Conservation (phyloP, 2,888 invertebrate genomes). For the Liopterus haemorrhoidalis region DNA sequence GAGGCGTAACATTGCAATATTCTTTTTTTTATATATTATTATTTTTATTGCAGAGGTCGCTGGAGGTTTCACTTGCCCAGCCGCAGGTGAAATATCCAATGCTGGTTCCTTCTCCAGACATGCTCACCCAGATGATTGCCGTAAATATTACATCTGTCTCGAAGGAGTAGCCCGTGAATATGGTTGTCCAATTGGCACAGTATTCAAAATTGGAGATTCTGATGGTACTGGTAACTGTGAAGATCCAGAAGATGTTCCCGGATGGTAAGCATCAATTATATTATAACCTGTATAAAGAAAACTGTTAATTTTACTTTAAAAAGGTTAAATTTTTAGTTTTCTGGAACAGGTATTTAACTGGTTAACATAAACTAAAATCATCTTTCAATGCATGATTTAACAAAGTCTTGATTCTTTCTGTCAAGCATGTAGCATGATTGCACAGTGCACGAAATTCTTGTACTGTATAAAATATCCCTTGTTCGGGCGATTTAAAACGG, state of each 20-base stretch:
- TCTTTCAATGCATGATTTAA: slow-evolving; percentile 10
- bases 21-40: background rate
- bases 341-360: too few relatives aligned
- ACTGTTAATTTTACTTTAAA: slow-evolving; percentile 11
- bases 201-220: slow-evolving; percentile 87
- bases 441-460: slow-evolving; percentile 13
- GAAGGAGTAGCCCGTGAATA: slow-evolving; percentile 88
- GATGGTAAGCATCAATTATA: slow-evolving; percentile 67
- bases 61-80: slow-evolving; percentile 82
- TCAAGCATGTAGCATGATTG: too few relatives aligned
- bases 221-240: slow-evolving; percentile 91
- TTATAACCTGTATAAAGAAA: too few relatives aligned
- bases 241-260: slow-evolving; percentile 92
- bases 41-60: slow-evolving; percentile 67
- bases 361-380: too few relatives aligned
- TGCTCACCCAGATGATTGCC: slow-evolving; percentile 90
- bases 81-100: slow-evolving; percentile 72
- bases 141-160: slow-evolving; percentile 91
- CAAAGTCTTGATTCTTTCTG: slow-evolving; percentile 4
- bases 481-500: too few relatives aligned
- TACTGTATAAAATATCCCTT: too few relatives aligned
- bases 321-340: too few relatives aligned
- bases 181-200: slow-evolving; percentile 92
- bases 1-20: too few relatives aligned
- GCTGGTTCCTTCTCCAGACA: slow-evolving; percentile 90